Conservation (phyloP, 1,140 invertebrate species). For the Orchestia grillus region DNA sequence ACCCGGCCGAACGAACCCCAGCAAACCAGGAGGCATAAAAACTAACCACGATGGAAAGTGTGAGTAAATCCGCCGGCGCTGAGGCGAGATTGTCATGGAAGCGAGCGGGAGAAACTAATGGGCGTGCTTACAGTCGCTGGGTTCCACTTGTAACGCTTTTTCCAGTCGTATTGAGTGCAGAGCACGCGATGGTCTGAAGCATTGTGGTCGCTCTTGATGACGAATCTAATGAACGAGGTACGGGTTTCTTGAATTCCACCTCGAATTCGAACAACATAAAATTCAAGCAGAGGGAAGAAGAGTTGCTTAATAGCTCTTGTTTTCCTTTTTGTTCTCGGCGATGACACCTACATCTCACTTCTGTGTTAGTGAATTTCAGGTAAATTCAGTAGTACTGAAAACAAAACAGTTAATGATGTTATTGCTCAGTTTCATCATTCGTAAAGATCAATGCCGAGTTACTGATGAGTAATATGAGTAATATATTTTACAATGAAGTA, state of each 20-base stretch:
- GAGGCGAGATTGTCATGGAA: conserved; percentile 30
- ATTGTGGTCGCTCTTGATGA: not conserved
- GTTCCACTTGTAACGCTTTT: not conserved
- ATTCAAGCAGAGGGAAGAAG: no score
- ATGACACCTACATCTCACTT: no score
- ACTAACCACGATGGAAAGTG: conserved; percentile 30
- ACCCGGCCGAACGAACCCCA: not conserved
- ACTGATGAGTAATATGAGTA: no score
- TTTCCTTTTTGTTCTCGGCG: no score
- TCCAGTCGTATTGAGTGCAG: not conserved
- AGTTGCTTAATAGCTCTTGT: no score
- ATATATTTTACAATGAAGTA: no score
- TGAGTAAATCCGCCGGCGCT: not conserved
- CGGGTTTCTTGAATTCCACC: not conserved
- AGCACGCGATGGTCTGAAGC: not conserved
- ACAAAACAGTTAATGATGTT: no score
- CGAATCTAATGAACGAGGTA: not conserved
- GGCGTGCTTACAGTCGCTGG: not conserved
- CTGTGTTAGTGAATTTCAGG: no score
- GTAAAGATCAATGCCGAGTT: no score
- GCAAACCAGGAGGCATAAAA: conserved; percentile 30
- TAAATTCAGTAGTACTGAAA: no score
- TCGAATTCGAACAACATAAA: not conserved
- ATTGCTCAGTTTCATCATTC: no score
- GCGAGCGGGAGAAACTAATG: conserved; percentile 22